Evolutionary conservation across 2,888 invertebrate species (phyloP).

Genomic region (Polydesmus complanatus): DNA sequence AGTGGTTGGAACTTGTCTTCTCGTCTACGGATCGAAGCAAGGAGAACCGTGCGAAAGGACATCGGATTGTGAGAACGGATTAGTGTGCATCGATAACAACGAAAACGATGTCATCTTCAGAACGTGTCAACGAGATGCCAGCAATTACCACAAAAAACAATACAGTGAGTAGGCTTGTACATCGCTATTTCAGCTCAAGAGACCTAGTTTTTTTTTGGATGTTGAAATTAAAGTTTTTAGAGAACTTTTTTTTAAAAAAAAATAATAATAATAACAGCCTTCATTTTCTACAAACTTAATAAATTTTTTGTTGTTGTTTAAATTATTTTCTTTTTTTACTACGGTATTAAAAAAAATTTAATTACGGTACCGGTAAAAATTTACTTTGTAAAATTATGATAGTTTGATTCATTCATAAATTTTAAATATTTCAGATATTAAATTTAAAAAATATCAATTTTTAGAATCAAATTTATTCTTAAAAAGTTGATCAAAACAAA

Average conservation of each 20-base stretch:
- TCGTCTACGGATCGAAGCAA: conserved; percentile 56
- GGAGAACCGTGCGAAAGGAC: conserved; percentile 70
- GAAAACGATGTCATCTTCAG: conserved; percentile 39
- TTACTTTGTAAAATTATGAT: too few species aligned
- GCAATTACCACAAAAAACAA: conserved; percentile 46
- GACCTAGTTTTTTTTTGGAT: too few species aligned
- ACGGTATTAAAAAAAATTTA: too few species aligned
- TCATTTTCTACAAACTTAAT: neutral
- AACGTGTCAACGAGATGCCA: conserved; percentile 54
- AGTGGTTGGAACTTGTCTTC: conserved; percentile 51
- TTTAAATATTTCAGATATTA: too few species aligned
- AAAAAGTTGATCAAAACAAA: too few species aligned
- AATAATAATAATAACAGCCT: too few species aligned
- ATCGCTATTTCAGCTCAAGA: neutral
- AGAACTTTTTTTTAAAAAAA: too few species aligned
- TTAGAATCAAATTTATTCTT: too few species aligned
- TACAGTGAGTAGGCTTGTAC: conserved; percentile 44
- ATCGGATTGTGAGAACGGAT: conserved; percentile 69
- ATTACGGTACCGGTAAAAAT: too few species aligned
- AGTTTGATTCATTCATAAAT: too few species aligned
- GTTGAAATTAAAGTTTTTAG: neutral
- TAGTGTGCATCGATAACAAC: conserved; percentile 56
- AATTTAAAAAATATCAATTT: too few species aligned
- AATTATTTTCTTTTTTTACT: conserved; percentile 2
- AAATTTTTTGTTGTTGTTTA: neutral